phyloP scores from a whole-genome alignment of 2,113 vertebrate species.

The Hepsetus odoe region DNA sequence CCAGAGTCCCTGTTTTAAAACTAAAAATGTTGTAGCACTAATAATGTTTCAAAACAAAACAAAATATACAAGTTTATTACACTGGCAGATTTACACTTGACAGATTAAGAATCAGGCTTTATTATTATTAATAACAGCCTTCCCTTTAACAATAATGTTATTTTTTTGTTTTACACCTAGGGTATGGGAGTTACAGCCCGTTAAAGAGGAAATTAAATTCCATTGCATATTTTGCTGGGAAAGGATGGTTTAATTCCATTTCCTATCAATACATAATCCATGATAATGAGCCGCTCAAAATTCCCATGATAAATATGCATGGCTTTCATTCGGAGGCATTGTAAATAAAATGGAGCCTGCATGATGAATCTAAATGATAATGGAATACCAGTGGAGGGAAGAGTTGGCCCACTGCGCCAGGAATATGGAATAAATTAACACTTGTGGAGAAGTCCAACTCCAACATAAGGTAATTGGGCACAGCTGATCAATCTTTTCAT shows the following conservation, averaged over 20 bases:
- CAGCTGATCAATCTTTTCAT: slow-evolving; percentile 36
- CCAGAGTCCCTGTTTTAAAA: too few relatives aligned
- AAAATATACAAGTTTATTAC: too few relatives aligned
- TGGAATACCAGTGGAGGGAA: slow-evolving; percentile 74
- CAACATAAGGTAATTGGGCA: slow-evolving; percentile 36
- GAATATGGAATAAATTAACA: slow-evolving; percentile 68
- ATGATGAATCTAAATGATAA: slow-evolving; percentile 74
- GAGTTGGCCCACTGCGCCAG: slow-evolving; percentile 61
- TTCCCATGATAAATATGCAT: slow-evolving; percentile 72
- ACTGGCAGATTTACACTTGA: not conserved
- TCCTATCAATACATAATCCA: slow-evolving; percentile 73
- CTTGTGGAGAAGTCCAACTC: slow-evolving; percentile 28
- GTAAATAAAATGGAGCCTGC: slow-evolving; percentile 76
- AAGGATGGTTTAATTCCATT: slow-evolving; percentile 68
- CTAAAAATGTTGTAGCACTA: too few relatives aligned
- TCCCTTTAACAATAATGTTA: slow-evolving; percentile 10
- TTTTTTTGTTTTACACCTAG: slow-evolving; percentile 12
- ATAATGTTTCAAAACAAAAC: not conserved
- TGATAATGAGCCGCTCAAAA: slow-evolving; percentile 69
- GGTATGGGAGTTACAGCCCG: not conserved
- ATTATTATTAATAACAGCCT: slow-evolving; percentile 4
- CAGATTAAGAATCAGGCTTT: not conserved
- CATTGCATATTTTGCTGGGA: slow-evolving; percentile 22
- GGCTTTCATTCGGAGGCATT: slow-evolving; percentile 71
- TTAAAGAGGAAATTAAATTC: slow-evolving; percentile 42